Evolutionary conservation across 1,140 invertebrate species (phyloP).

Genomic region (Orius insidiosus): DNA sequence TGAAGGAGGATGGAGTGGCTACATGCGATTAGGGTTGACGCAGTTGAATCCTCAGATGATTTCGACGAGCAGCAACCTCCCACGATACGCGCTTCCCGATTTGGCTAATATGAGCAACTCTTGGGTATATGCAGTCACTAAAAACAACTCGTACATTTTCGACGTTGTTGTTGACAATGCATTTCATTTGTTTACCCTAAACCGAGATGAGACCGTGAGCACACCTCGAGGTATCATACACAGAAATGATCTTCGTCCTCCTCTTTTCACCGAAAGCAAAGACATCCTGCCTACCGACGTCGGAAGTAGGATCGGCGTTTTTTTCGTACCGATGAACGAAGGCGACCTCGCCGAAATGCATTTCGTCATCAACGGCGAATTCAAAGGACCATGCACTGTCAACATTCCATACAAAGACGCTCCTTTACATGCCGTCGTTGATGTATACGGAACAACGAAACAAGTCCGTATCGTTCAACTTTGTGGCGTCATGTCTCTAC

Average conservation of each 20-base stretch:
- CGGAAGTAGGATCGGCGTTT: constrained; percentile 83
- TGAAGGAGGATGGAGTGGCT: constrained; percentile 90
- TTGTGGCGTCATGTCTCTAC: constrained; percentile 85
- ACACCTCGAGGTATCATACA: constrained; percentile 65
- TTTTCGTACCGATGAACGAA: constrained; percentile 69
- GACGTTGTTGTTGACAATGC: too few relatives aligned
- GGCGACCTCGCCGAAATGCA: constrained; percentile 81
- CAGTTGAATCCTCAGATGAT: constrained; percentile 52
- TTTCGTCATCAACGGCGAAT: too few relatives aligned
- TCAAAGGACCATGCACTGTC: constrained; percentile 56
- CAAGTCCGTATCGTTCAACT: constrained; percentile 84
- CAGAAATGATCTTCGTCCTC: constrained; percentile 43
- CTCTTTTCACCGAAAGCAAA: constrained; percentile 24
- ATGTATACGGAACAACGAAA: constrained; percentile 94
- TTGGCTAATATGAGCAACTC: constrained; percentile 68
- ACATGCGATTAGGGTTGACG: constrained; percentile 81
- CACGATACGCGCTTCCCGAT: constrained; percentile 81
- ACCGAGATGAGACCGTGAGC: constrained; percentile 48
- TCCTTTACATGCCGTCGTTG: constrained; percentile 77
- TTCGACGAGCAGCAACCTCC: constrained; percentile 30
- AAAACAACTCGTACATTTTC: constrained; percentile 50
- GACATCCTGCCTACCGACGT: constrained; percentile 50
- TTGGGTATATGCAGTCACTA: constrained; percentile 85
- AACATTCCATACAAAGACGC: constrained; percentile 67
- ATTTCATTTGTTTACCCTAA: too few relatives aligned